Percentiles rank a stretch among this genome's conserved stretches.
Conservation (phyloP, 2,888 invertebrate species). For the Drosophila putrida region DNA sequence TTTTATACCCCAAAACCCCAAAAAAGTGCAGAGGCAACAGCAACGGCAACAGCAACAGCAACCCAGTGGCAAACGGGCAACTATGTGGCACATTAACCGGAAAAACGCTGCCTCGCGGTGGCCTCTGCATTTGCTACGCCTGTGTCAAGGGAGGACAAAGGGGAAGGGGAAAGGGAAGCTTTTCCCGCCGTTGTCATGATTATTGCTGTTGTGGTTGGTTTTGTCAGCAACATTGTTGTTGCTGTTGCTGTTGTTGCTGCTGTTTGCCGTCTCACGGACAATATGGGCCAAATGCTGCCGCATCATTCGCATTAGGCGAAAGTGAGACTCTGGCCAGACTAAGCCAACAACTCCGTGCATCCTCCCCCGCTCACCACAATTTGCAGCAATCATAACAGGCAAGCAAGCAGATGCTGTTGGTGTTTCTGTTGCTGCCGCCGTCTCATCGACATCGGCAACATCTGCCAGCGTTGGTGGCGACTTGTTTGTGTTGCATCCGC, state of each 20-base stretch:
- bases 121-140: conserved; percentile 31
- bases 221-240: neutral
- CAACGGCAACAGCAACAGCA: conserved; percentile 15
- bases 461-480: conserved; percentile 36
- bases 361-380: neutral
- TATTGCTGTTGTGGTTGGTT: conserved; percentile 26
- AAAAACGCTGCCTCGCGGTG: conserved; percentile 53
- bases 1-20: conserved; percentile 56
- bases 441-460: conserved; percentile 49
- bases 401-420: conserved; percentile 5
- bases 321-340: conserved; percentile 50
- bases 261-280: conserved; percentile 28
- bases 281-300: conserved; percentile 78
- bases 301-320: conserved; percentile 74
- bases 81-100: conserved; percentile 65
- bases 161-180: neutral
- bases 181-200: conserved; percentile 52
- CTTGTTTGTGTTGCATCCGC: conserved; percentile 58
- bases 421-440: conserved; percentile 20
- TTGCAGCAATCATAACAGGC: conserved; percentile 30
- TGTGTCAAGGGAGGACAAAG: neutral
- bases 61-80: conserved; percentile 23
- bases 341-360: neutral
- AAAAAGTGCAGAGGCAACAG: conserved; percentile 17
- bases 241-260: neutral